These are phyloP conservation scores for Engraulis encrasicolus DNA, from an alignment of 2,113 vertebrate species.

Conservation along the genomic window DNA sequence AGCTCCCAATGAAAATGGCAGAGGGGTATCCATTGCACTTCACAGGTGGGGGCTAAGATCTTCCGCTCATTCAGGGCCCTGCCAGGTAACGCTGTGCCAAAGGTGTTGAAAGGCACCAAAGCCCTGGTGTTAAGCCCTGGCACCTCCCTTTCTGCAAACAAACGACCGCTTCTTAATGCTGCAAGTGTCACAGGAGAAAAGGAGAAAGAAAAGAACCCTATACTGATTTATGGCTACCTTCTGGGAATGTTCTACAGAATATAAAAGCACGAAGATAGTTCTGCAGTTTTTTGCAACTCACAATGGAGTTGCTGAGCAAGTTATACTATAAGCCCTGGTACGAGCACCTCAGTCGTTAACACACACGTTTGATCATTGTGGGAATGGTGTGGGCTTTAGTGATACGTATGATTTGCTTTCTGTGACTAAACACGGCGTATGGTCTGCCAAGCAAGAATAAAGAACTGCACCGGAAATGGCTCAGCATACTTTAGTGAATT, in stretches of 20 bases:
- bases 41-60: conserved; percentile 61
- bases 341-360: neutral
- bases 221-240: conserved; percentile 54
- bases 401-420: conserved; percentile 17
- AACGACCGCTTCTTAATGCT: conserved; percentile 56
- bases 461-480: neutral
- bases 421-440: neutral
- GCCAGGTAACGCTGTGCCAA: conserved; percentile 51
- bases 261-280: conserved; percentile 34
- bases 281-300: conserved; percentile 52
- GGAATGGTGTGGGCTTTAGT: neutral
- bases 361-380: neutral
- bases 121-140: conserved; percentile 58
- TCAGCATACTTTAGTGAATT: neutral
- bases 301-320: conserved; percentile 29
- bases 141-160: conserved; percentile 72
- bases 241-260: conserved; percentile 42
- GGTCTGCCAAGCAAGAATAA: neutral
- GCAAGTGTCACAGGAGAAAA: conserved; percentile 63
- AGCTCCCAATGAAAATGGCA: conserved; percentile 48
- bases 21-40: conserved; percentile 40
- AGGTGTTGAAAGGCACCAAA: conserved; percentile 71
- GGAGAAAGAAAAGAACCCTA: conserved; percentile 49
- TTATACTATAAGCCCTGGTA: conserved; percentile 6
- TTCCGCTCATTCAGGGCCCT: conserved; percentile 54